Conservation (phyloP, 2,797 vertebrate species). For the Dicrostonyx torquatus region DNA sequence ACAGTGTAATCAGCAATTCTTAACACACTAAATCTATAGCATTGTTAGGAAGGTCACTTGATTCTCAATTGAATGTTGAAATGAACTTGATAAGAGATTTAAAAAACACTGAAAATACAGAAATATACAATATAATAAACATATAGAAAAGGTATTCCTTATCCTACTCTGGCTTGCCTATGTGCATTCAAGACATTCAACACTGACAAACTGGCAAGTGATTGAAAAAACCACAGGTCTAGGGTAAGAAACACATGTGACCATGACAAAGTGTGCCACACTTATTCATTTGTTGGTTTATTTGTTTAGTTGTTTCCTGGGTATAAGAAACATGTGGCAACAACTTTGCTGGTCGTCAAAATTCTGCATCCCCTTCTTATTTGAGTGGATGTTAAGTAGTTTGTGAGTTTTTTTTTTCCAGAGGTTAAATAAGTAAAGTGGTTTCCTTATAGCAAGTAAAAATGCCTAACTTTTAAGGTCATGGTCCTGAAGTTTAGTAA, state of each 20-base stretch:
- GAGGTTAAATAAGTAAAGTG: constrained; percentile 12
- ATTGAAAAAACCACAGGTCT: background rate
- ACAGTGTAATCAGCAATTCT: background rate
- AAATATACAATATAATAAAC: background rate
- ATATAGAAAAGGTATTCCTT: background rate
- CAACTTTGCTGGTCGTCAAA: background rate
- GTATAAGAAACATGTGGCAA: background rate
- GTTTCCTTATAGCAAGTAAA: constrained; percentile 10
- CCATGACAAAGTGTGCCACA: background rate
- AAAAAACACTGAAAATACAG: background rate
- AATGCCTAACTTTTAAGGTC: background rate
- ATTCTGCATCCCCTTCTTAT: background rate
- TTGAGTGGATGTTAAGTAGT: background rate
- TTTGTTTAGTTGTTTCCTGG: background rate
- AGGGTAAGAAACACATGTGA: background rate
- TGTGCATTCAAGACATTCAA: background rate
- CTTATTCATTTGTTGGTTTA: background rate
- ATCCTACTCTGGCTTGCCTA: background rate
- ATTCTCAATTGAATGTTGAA: background rate
- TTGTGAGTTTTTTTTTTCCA: background rate
- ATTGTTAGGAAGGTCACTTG: background rate
- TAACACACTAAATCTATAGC: background rate
- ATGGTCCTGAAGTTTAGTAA: background rate
- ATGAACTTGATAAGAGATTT: background rate
- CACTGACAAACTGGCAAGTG: background rate